Evolutionary conservation across 2,797 vertebrate species (phyloP), one percentile per base, ranked within the genome.

Genomic region (Notoglanidium macrostoma): DNA sequence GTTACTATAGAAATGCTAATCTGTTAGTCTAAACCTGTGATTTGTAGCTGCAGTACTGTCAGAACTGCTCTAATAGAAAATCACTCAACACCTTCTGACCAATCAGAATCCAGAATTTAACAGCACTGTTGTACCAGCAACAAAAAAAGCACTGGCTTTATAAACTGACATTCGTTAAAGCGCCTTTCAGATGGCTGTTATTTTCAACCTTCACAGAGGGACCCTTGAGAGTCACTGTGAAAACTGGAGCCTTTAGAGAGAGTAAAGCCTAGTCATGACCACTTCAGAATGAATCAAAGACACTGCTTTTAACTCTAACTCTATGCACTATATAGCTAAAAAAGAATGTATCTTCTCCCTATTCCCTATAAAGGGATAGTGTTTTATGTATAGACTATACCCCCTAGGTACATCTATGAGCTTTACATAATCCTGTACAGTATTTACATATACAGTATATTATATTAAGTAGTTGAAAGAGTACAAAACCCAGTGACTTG

Each of bases 31-130:
- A 51, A 76, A 32, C n/a, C 32, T 57, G 19, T 35, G 35, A 80
- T 81, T 63, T 81, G 78, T 81, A 81, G 55, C 35, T 81, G 57
- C 21, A 44, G 12, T 61, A n/a, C 23, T 81, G 35, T 46, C 78
- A 80, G 21, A n/a, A 44, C 26, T 59, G n/a, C 23, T 61, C 32
- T 61, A 23, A 57, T 35, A 35, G 21, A 79, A 57, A 57, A 55
- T 35, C 9, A 78, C 1, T 32, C n/a, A 77, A 15, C 26, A 76
- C 26, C n/a, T 76, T 55, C n/a, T 19, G n/a, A 32, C 74, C 7
- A 57, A 79, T 55, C 76, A 35, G 54, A 57, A 57, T 23, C 19
- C 54, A 35, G 46, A 77, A 55, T 77, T 55, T 77, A 77, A 32
- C 2, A 29, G n/a, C 21, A 40, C 32, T 80, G 12, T 51, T 21